Evolutionary conservation across 2,888 invertebrate genomes (phyloP), one percentile per base, ranked within the genome.

Genomic region (Amphipoea lucens): DNA sequence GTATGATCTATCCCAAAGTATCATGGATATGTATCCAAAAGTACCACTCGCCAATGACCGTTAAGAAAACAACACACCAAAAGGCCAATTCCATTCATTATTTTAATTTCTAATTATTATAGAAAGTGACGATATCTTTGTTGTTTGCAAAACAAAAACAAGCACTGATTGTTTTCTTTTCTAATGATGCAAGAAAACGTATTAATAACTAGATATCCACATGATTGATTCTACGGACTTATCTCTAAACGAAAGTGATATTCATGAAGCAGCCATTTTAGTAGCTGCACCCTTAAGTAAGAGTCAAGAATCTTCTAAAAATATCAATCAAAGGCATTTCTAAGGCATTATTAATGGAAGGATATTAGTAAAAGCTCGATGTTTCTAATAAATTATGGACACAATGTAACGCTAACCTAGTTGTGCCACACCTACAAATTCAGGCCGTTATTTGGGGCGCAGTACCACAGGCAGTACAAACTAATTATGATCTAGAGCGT

Each of bases 401-500:
- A 76, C 69, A 79, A 57, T 79, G 82, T 88, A 85, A 89, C 86
- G 81, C 62, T 91, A 92, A 92, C 92, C 92, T 85, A 90, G 88
- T 90, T 92, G 65, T 66, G 77, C 81, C 92, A 75, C 91, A 83
- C 92, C 91, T 90, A 83, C 79, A 85, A 81, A 80, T 82, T 81
- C 69, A 81, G 78, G 76, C 62, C 42, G 75, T 86, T 90, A 87
- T 89, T 91, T 87, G 84, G 91, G 90, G 73, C 91, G 65, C 78
- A 73, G 81, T n/a, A n/a, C n/a, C n/a, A n/a, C n/a, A n/a, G n/a
- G n/a, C n/a, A n/a, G n/a, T 87, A 86, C 84, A 84, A 90, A 91
- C 90, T 89, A 85, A 87, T 89, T 90, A 89, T 77, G 80, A 87
- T 89, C 86, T 90, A 88, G 92, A 82, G 76, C 92, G 81, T 88